Conservation (phyloP, 2,888 invertebrate species). For the Ophion obscuratus region DNA sequence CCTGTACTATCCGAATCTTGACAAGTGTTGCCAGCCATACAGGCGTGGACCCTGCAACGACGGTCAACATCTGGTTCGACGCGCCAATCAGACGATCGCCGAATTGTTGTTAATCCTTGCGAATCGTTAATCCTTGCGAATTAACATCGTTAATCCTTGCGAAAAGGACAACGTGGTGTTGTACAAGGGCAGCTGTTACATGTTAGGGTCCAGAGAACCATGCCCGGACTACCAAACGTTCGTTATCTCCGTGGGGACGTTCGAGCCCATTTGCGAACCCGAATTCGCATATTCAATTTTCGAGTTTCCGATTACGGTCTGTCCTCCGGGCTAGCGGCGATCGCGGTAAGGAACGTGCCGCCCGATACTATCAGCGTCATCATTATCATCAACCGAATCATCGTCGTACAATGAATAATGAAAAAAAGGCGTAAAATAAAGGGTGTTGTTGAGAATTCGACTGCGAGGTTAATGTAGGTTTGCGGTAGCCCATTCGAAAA, state of each 20-base stretch:
- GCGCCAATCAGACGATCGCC: conserved; percentile 85
- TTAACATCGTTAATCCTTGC: too few species aligned
- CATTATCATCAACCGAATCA: not conserved
- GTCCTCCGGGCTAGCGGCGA: conserved; percentile 61
- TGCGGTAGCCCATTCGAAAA: too few species aligned
- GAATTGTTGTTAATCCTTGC: too few species aligned
- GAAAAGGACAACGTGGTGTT: conserved; percentile 84
- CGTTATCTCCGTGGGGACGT: conserved; percentile 86
- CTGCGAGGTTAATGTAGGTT: not conserved
- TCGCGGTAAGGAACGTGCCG: conserved; percentile 62
- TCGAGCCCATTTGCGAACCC: conserved; percentile 85
- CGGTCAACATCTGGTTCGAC: conserved; percentile 85
- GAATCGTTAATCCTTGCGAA: too few species aligned
- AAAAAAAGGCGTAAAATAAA: not conserved
- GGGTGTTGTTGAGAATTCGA: not conserved
- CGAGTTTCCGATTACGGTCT: conserved; percentile 44
- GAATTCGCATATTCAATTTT: too few species aligned
- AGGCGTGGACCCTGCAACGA: conserved; percentile 87
- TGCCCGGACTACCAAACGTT: conserved; percentile 84
- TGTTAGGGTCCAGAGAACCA: conserved; percentile 81
- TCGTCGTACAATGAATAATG: not conserved
- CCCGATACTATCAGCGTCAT: conserved; percentile 10
- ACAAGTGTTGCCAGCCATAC: conserved; percentile 87
- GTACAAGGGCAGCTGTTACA: conserved; percentile 84
- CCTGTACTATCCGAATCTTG: conserved; percentile 86